Conservation (phyloP, 2,888 invertebrate genomes). For the Bedellia somnulentella region DNA sequence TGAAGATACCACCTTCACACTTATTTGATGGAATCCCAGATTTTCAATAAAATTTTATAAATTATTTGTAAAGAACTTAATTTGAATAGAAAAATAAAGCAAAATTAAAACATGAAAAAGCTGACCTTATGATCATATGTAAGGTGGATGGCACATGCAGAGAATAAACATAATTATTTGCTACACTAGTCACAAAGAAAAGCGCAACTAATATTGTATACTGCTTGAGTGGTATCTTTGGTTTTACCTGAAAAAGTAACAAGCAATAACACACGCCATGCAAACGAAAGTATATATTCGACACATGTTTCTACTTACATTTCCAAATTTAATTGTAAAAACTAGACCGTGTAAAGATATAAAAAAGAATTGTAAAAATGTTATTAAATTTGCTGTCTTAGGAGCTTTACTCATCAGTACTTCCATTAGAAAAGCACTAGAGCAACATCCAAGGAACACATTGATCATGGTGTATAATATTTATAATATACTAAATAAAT, state of each 20-base stretch:
- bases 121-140: conserved; percentile 53
- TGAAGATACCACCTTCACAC: too few species aligned
- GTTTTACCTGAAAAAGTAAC: conserved; percentile 30
- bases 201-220: conserved; percentile 36
- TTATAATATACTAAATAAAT: too few species aligned
- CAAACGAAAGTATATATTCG: too few species aligned
- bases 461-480: too few species aligned
- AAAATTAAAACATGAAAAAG: conserved; percentile 2
- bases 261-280: too few species aligned
- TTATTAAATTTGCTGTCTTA: conserved; percentile 36
- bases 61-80: too few species aligned
- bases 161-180: conserved; percentile 50
- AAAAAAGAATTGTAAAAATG: conserved; percentile 43
- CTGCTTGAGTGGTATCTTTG: conserved; percentile 39
- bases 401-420: conserved; percentile 35
- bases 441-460: too few species aligned
- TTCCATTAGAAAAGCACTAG: conserved; percentile 46
- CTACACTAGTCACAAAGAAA: conserved; percentile 46
- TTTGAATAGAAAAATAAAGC: not conserved
- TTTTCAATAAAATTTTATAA: too few species aligned
- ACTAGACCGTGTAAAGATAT: conserved; percentile 36
- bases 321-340: conserved; percentile 27
- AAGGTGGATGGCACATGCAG: conserved; percentile 52
- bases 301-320: conserved; percentile 21
- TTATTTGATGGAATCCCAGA: too few species aligned